Percentiles rank a stretch among this genome's conserved stretches.
These are phyloP conservation scores for Macropodus opercularis DNA, from an alignment of 2,797 vertebrate species.

Conservation along the genomic window DNA sequence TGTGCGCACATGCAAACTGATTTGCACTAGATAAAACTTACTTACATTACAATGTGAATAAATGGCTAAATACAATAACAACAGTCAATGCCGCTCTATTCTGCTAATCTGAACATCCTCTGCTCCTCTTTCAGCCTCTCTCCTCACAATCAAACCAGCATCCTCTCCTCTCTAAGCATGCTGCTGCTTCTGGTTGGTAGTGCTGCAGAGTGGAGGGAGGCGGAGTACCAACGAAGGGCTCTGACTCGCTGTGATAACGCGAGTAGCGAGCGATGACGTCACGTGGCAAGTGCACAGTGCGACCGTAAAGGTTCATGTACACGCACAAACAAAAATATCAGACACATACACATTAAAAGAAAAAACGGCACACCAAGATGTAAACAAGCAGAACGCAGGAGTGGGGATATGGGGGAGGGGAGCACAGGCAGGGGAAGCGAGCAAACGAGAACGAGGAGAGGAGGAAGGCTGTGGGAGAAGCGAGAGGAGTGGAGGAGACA, in stretches of 20 bases:
- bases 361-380: constrained; percentile 62
- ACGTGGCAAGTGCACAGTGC: constrained; percentile 48
- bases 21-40: constrained; percentile 43
- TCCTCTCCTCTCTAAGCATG: constrained; percentile 55
- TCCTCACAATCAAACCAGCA: constrained; percentile 49
- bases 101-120: constrained; percentile 47
- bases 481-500: constrained; percentile 44
- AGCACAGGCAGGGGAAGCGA: constrained; percentile 37
- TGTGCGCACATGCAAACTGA: constrained; percentile 40
- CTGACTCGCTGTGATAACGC: constrained; percentile 71
- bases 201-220: constrained; percentile 59
- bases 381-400: constrained; percentile 74
- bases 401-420: constrained; percentile 68
- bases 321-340: too few species aligned
- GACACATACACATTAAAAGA: constrained; percentile 10
- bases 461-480: constrained; percentile 56
- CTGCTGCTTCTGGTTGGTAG: constrained; percentile 62
- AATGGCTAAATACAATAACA: constrained; percentile 39
- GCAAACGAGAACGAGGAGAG: constrained; percentile 50
- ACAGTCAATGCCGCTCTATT: constrained; percentile 45
- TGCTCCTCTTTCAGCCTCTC: constrained; percentile 16
- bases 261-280: constrained; percentile 77
- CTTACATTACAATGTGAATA: constrained; percentile 21
- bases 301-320: constrained; percentile 8
- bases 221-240: constrained; percentile 54